Evolutionary conservation across 1,140 invertebrate genomes (phyloP).

Genomic region (Manduca sexta): DNA sequence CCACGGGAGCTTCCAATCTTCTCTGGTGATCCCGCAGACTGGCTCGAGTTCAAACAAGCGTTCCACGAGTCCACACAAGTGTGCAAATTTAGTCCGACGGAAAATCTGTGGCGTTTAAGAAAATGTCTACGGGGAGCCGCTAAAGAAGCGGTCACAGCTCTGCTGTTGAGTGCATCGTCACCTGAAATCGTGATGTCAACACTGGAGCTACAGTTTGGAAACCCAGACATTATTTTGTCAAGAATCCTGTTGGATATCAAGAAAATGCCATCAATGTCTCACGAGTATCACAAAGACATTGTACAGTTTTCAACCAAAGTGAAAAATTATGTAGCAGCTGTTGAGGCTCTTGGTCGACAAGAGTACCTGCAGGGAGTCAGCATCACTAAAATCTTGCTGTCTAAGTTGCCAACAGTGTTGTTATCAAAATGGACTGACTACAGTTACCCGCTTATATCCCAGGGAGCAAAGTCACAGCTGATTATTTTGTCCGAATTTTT

Average conservation of each 20-base stretch:
- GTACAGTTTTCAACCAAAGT: slow-evolving; percentile 16
- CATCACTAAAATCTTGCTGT: background rate
- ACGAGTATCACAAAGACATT: slow-evolving; percentile 13
- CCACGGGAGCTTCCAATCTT: slow-evolving; percentile 16
- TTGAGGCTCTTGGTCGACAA: too few relatives aligned
- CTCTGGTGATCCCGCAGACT: slow-evolving; percentile 20
- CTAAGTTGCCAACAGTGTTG: slow-evolving; percentile 12
- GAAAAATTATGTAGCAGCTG: slow-evolving; percentile 4
- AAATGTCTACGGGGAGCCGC: slow-evolving; percentile 23
- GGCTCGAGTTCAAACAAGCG: slow-evolving; percentile 21
- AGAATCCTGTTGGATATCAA: slow-evolving; percentile 1
- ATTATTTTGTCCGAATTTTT: background rate
- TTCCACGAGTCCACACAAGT: slow-evolving; percentile 18
- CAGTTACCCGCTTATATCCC: slow-evolving; percentile 6
- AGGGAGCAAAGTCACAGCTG: too few relatives aligned
- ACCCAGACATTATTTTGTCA: too few relatives aligned
- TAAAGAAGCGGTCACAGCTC: slow-evolving; percentile 21
- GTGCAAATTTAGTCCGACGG: slow-evolving; percentile 11
- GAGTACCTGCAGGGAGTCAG: too few relatives aligned
- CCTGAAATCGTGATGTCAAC: slow-evolving; percentile 23
- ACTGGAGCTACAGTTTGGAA: slow-evolving; percentile 3
- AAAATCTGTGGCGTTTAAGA: slow-evolving; percentile 9
- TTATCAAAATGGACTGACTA: slow-evolving; percentile 22
- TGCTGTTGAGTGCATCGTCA: slow-evolving; percentile 22
- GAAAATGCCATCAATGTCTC: slow-evolving; percentile 3